Percentiles rank a stretch among this genome's conserved stretches.
Evolutionary conservation across 2,113 vertebrate species (phyloP).

Genomic region (Tupaia chinensis): DNA sequence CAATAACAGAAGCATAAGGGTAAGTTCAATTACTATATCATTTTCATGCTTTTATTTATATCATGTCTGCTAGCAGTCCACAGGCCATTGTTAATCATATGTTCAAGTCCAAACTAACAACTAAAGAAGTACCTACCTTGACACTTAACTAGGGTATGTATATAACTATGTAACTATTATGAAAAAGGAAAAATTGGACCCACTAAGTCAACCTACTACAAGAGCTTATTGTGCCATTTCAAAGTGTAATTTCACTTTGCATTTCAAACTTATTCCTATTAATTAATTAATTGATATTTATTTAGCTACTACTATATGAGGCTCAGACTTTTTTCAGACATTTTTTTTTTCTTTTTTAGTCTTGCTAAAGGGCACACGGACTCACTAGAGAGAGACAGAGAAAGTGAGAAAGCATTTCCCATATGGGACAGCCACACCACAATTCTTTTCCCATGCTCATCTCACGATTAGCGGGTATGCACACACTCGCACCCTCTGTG

Average conservation of each 20-base stretch:
- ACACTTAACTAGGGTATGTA: background rate
- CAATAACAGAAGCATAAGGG: background rate
- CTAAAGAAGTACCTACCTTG: background rate
- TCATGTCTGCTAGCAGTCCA: background rate
- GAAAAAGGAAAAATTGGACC: background rate
- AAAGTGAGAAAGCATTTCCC: too few relatives aligned
- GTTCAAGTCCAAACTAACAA: background rate
- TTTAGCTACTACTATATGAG: background rate
- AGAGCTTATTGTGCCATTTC: background rate
- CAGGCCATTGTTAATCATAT: background rate
- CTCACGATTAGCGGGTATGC: too few relatives aligned
- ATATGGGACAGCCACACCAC: too few relatives aligned
- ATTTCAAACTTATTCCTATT: background rate
- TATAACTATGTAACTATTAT: background rate
- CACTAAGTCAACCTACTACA: background rate
- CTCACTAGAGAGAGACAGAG: too few relatives aligned
- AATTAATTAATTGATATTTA: background rate
- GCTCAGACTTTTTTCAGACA: background rate
- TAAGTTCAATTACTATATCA: background rate
- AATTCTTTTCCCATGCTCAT: too few relatives aligned
- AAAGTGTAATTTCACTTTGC: background rate
- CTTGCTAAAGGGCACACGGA: too few relatives aligned
- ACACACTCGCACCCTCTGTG: too few relatives aligned
- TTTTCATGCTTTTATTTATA: background rate
- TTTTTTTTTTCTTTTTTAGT: too few relatives aligned